These are phyloP conservation scores for Drosophila melanogaster DNA, from an alignment of 1,140 invertebrate species.

Conservation along the genomic window DNA sequence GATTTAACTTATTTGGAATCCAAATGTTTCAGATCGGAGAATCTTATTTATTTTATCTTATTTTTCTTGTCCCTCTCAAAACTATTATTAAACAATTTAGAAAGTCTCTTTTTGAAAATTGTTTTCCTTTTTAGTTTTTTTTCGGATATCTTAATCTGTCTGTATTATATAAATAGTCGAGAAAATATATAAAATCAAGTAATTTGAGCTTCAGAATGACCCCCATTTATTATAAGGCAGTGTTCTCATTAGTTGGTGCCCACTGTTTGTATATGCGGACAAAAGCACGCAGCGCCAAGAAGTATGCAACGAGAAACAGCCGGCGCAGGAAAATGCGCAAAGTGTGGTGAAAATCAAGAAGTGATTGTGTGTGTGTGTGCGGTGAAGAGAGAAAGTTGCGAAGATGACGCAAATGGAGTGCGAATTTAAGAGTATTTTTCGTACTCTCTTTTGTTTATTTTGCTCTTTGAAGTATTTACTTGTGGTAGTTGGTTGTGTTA, in stretches of 20 bases:
- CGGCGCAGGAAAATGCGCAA: slow-evolving; percentile 55
- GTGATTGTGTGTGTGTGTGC: not conserved
- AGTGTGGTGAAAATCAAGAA: slow-evolving; percentile 67
- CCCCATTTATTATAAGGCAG: too few relatives aligned
- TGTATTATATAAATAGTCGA: too few relatives aligned
- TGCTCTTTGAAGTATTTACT: slow-evolving; percentile 52
- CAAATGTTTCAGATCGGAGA: too few relatives aligned
- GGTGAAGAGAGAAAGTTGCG: slow-evolving; percentile 8
- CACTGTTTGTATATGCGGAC: slow-evolving; percentile 47
- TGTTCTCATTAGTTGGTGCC: not conserved
- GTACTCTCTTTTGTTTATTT: slow-evolving; percentile 24
- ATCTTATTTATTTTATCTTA: too few relatives aligned
- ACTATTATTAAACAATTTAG: too few relatives aligned
- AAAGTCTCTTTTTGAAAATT: too few relatives aligned
- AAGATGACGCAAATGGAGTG: slow-evolving; percentile 1
- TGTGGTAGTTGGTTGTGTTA: slow-evolving; percentile 64
- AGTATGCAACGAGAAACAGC: slow-evolving; percentile 58
- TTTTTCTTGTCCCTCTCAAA: too few relatives aligned
- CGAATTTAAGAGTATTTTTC: slow-evolving; percentile 11
- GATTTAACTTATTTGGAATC: too few relatives aligned
- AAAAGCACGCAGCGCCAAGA: slow-evolving; percentile 72
- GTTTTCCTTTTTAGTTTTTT: too few relatives aligned
- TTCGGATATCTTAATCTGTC: too few relatives aligned
- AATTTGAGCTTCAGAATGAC: too few relatives aligned
- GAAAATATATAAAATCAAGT: too few relatives aligned